Conservation (phyloP, 1,140 invertebrate genomes). For the Globodera rostochiensis region DNA sequence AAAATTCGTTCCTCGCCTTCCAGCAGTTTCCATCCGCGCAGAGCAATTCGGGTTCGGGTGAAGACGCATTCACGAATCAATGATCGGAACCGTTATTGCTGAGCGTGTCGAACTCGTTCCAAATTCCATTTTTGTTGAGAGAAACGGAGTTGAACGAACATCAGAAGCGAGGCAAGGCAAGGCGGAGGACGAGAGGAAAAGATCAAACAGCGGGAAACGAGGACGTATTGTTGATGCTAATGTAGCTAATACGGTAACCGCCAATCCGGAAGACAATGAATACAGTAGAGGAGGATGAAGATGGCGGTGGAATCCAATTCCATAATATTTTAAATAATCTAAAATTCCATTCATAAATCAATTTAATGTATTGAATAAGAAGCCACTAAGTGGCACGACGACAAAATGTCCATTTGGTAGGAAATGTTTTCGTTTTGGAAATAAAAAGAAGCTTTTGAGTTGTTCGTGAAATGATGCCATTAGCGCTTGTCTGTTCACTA, state of each 20-base stretch:
- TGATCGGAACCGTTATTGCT: not conserved
- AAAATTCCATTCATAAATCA: too few relatives aligned
- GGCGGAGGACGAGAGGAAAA: not conserved
- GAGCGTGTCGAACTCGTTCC: too few relatives aligned
- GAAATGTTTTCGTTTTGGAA: too few relatives aligned
- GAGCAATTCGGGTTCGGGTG: constrained; percentile 1
- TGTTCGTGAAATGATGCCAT: too few relatives aligned
- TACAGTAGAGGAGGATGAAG: not conserved
- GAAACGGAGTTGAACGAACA: too few relatives aligned
- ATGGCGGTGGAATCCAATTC: too few relatives aligned
- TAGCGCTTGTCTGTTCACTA: too few relatives aligned
- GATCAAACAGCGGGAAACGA: not conserved
- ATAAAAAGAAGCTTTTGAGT: too few relatives aligned
- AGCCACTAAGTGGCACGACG: too few relatives aligned
- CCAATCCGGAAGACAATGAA: not conserved
- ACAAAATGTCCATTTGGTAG: too few relatives aligned
- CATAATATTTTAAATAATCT: too few relatives aligned
- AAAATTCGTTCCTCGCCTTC: constrained; percentile 43
- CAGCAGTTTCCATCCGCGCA: constrained; percentile 48
- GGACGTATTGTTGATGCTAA: not conserved
- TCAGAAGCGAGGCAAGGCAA: not conserved
- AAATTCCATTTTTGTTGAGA: constrained; percentile 7
- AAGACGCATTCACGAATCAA: not conserved
- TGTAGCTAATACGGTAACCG: not conserved
- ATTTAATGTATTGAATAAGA: too few relatives aligned